Base-by-base conservation (phyloP, 2,113 vertebrate species). In the Chloropsis hardwickii region DNA sequence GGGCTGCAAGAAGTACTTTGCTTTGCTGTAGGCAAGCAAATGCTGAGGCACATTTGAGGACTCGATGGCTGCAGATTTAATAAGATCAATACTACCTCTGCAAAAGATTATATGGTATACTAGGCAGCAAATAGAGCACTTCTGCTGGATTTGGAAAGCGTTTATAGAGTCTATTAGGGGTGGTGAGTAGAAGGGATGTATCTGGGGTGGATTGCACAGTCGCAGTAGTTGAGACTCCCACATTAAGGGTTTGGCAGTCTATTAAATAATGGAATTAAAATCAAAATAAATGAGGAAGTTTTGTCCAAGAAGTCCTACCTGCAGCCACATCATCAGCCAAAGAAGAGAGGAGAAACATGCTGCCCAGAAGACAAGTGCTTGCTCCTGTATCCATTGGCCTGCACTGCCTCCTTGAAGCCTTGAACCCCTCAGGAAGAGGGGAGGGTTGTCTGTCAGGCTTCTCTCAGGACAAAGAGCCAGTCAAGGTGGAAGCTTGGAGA, bases 121-220 rank as follows among this genome's bases (percentile, higher is more conserved):
- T 98, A 98, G 97, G 97, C 98, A 98, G 98, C 97, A 98, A 98
- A 98, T 97, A 98, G 98, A 98, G 97, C 98, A 96, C 97, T 97
- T 97, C 90, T 97, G 94, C 93, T 96, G 97, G 95, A 96, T 98
- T 98, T 97, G 94, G 97, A 97, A 98, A 96, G 92, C 72, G 62
- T 97, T 98, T 97, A 97, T 97, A 93, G 97, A 96, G 91, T 96
- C 97, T 95, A 54, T 97, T 98, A 98, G 88, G 76, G 90, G 92
- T 62, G 90, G 94, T 94, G 93, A 97, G 88, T 94, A 94, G 76
- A 96, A 85, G 88, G 92, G 72, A 67, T 4, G 25, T 93, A 88
- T 90, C 95, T 64, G 14, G 54, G 92, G 90, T 78, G 88, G 84
- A 48, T 37, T 70, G 64, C 48, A 90, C 37, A 61, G 54, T 62